Percentiles rank a stretch among this genome's conserved stretches.
These are phyloP conservation scores for Gopherus evgoodei DNA, from an alignment of 2,113 vertebrate genomes.

Conservation along the genomic window DNA sequence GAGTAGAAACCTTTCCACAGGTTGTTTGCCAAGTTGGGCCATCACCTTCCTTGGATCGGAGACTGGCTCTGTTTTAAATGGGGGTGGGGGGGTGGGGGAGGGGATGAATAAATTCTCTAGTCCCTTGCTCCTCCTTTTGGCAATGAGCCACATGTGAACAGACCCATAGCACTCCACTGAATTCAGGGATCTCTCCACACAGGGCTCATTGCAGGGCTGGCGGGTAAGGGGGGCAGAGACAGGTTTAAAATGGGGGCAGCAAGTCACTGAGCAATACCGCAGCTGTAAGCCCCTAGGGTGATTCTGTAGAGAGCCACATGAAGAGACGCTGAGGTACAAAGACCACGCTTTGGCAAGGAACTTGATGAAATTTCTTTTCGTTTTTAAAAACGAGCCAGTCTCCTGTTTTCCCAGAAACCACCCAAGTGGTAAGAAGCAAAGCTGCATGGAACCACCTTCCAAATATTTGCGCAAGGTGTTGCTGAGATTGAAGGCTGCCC, in stretches of 20 bases:
- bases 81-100: too few relatives aligned
- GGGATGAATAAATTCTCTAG: too few relatives aligned
- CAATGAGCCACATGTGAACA: neutral
- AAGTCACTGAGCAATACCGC: neutral
- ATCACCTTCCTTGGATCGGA: neutral
- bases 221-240: too few relatives aligned
- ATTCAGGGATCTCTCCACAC: too few relatives aligned
- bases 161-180: too few relatives aligned
- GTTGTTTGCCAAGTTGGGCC: neutral
- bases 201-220: too few relatives aligned
- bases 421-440: neutral
- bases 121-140: neutral
- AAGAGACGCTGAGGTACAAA: constrained; percentile 14
- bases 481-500: constrained; percentile 19
- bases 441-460: constrained; percentile 36
- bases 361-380: neutral
- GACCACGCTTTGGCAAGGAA: neutral
- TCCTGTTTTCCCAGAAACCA: constrained; percentile 26
- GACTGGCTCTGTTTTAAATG: neutral
- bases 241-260: too few relatives aligned
- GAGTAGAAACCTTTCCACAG: neutral
- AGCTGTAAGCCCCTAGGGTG: neutral
- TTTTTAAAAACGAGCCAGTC: constrained; percentile 35
- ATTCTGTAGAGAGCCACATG: fast-evolving
- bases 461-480: constrained; percentile 68